phyloP scores from a whole-genome alignment of 2,888 invertebrate genomes.

The Morpho helenor region DNA sequence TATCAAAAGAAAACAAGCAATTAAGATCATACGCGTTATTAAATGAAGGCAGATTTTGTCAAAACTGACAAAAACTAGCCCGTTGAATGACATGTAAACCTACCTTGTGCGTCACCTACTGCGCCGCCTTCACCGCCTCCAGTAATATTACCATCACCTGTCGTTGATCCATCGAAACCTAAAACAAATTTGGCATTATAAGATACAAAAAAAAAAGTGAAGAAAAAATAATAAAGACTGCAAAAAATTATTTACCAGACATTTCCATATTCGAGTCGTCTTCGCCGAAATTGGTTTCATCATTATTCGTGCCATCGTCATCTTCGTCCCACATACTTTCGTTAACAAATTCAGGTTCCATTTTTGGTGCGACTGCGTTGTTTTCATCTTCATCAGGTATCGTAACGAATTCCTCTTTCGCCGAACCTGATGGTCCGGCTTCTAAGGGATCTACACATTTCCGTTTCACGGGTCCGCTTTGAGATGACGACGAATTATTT shows the following conservation, averaged over 20 bases:
- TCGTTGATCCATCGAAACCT: conserved; percentile 75
- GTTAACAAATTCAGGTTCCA: conserved; percentile 83
- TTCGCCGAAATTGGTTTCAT: conserved; percentile 82
- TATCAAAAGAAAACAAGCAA: not conserved
- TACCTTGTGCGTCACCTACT: conserved; percentile 79
- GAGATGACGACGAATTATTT: conserved; percentile 79
- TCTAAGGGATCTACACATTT: conserved; percentile 81
- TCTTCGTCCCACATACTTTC: conserved; percentile 80
- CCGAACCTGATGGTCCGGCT: conserved; percentile 78
- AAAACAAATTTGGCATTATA: conserved; percentile 10
- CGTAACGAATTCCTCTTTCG: conserved; percentile 75
- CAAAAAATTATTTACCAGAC: conserved; percentile 55
- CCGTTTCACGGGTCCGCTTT: conserved; percentile 77
- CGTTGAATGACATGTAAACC: conserved; percentile 49
- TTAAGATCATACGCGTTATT: conserved; percentile 31
- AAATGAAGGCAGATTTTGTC: conserved; percentile 23
- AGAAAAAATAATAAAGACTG: not conserved
- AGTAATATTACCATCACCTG: conserved; percentile 73
- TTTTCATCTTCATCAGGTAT: conserved; percentile 77
- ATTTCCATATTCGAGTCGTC: conserved; percentile 83
- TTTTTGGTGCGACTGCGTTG: conserved; percentile 81
- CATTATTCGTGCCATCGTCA: conserved; percentile 81
- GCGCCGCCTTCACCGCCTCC: conserved; percentile 74
- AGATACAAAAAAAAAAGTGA: not conserved
- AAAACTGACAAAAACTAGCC: conserved; percentile 27